Conservation (phyloP, 2,797 vertebrate genomes). For the Leucoraja ocellata region DNA sequence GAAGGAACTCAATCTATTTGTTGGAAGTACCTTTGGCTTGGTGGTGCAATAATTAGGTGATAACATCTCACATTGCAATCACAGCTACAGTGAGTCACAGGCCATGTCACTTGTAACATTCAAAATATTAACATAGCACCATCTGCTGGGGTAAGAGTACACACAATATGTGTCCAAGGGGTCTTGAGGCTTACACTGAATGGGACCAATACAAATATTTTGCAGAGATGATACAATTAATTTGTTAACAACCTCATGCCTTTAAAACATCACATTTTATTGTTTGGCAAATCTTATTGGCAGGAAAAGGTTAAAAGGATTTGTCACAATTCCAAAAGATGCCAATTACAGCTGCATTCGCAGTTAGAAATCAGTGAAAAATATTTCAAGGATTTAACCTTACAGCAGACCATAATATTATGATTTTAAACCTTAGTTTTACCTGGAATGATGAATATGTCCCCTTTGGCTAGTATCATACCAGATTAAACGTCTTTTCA, state of each 20-base stretch:
- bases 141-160: not conserved
- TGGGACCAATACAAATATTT: not conserved
- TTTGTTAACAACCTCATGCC: not conserved
- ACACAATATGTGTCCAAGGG: not conserved
- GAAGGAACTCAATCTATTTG: not conserved
- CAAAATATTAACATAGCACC: not conserved
- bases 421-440: not conserved
- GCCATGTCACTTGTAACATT: not conserved
- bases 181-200: not conserved
- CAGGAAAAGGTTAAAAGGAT: not conserved
- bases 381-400: not conserved
- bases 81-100: not conserved
- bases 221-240: not conserved
- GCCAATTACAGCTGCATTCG: not conserved
- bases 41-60: not conserved
- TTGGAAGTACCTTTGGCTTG: not conserved
- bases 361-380: not conserved
- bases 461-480: not conserved
- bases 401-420: slow-evolving; percentile 21
- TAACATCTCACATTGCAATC: not conserved
- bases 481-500: not conserved
- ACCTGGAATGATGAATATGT: not conserved
- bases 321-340: not conserved
- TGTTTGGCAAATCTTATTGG: not conserved
- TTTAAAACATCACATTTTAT: not conserved